phyloP scores from a whole-genome alignment of 2,113 vertebrate genomes.

The Procapra przewalskii region DNA sequence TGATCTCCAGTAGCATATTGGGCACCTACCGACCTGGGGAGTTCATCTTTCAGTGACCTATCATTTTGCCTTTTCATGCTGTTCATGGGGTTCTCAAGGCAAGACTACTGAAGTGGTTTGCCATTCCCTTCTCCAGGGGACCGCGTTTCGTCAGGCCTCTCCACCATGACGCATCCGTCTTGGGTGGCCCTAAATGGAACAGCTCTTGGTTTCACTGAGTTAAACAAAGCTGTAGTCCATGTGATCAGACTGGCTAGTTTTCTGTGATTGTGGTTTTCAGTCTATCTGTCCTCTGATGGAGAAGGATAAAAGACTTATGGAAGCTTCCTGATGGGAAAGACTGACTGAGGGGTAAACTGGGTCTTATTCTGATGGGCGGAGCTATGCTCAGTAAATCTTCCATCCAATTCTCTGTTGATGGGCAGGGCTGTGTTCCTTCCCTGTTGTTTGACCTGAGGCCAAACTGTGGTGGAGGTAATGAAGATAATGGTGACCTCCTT shows the following conservation, averaged over 20 bases:
- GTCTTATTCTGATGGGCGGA: background rate
- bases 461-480: background rate
- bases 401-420: background rate
- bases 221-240: background rate
- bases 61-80: background rate
- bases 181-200: accelerated
- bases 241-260: background rate
- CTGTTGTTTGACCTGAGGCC: background rate
- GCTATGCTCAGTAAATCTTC: background rate
- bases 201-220: background rate
- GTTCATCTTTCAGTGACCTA: background rate
- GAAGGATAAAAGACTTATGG: background rate
- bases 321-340: background rate
- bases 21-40: background rate
- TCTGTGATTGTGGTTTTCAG: background rate
- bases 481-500: background rate
- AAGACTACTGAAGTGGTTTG: background rate
- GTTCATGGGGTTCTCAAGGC: background rate
- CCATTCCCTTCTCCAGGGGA: background rate
- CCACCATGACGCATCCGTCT: accelerated
- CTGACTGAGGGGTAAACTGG: background rate
- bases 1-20: background rate
- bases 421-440: accelerated
- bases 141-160: background rate
- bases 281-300: background rate